phyloP scores from a whole-genome alignment of 2,888 invertebrate genomes.

The Acronicta alni region DNA sequence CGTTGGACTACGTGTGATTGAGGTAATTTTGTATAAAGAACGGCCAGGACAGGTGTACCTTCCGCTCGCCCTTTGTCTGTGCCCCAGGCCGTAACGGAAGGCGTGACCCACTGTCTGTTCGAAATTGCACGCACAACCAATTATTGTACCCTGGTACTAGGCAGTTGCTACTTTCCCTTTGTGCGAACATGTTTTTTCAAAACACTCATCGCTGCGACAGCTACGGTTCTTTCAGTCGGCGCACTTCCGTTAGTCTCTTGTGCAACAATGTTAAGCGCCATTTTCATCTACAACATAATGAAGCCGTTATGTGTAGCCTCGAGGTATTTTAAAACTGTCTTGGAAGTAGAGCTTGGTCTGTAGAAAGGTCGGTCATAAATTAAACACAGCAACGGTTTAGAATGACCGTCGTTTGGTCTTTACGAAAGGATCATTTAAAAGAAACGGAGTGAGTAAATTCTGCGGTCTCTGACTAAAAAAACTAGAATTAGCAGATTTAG shows the following conservation, averaged over 20 bases:
- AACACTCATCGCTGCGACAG: conserved; percentile 46
- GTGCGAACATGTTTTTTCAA: conserved; percentile 55
- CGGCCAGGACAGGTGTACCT: conserved; percentile 64
- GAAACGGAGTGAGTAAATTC: background rate
- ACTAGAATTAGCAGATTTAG: no score
- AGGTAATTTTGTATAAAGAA: conserved; percentile 42
- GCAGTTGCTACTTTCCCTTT: conserved; percentile 55
- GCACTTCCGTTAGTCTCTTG: conserved; percentile 52
- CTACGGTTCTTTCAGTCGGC: conserved; percentile 45
- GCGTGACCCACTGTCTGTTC: conserved; percentile 58
- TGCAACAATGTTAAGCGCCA: conserved; percentile 41
- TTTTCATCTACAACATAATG: conserved; percentile 37
- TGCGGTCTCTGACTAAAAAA: no score
- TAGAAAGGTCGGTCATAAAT: conserved; percentile 46
- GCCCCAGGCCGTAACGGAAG: conserved; percentile 60
- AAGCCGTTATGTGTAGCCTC: conserved; percentile 51
- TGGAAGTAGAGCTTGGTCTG: conserved; percentile 31
- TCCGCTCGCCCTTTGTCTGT: conserved; percentile 58
- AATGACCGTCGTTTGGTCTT: conserved; percentile 7
- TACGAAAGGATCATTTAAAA: conserved; percentile 7
- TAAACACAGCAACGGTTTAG: conserved; percentile 23
- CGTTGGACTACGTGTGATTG: conserved; percentile 25
- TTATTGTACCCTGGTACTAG: conserved; percentile 52
- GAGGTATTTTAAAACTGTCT: conserved; percentile 46
- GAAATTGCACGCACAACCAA: conserved; percentile 60